A percentile compares a stretch with the other conserved stretches of the same genome.
phyloP scores from a whole-genome alignment of 2,113 vertebrate genomes.

The Meriones unguiculatus region DNA sequence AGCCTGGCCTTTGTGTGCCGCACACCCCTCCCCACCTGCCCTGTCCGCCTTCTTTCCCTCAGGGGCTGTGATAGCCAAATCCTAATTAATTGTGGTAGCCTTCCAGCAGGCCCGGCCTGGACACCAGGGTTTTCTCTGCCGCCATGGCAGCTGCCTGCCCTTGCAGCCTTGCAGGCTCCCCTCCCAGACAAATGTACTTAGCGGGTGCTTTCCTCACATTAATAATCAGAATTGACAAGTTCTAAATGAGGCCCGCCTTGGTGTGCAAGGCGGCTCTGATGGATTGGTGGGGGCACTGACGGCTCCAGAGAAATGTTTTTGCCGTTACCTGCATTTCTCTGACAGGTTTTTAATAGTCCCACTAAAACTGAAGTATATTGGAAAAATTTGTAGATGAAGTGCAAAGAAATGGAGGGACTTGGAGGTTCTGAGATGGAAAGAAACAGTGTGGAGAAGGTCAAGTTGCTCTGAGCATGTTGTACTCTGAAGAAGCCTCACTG shows the following conservation, averaged over 20 bases:
- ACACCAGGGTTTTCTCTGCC: slow-evolving; percentile 63
- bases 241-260: slow-evolving; percentile 85
- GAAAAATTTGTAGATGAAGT: slow-evolving; percentile 82
- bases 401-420: slow-evolving; percentile 73
- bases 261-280: slow-evolving; percentile 79
- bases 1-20: neutral
- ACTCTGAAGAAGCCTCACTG: neutral
- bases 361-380: slow-evolving; percentile 77
- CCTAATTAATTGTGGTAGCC: slow-evolving; percentile 23
- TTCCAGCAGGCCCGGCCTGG: neutral
- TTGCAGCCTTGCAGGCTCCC: slow-evolving; percentile 58
- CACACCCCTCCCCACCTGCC: accelerated
- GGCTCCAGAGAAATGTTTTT: slow-evolving; percentile 85
- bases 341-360: slow-evolving; percentile 87
- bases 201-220: slow-evolving; percentile 82
- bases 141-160: neutral
- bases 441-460: neutral
- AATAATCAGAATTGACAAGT: slow-evolving; percentile 85
- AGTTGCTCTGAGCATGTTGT: neutral
- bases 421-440: slow-evolving; percentile 64
- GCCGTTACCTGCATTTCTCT: slow-evolving; percentile 83
- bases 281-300: slow-evolving; percentile 79
- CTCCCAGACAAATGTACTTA: slow-evolving; percentile 77
- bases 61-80: neutral
- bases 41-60: neutral